A percentile compares a stretch with the other conserved stretches of the same genome.
Evolutionary conservation across 2,888 invertebrate genomes (phyloP).

Genomic region (Napeogenes inachia): DNA sequence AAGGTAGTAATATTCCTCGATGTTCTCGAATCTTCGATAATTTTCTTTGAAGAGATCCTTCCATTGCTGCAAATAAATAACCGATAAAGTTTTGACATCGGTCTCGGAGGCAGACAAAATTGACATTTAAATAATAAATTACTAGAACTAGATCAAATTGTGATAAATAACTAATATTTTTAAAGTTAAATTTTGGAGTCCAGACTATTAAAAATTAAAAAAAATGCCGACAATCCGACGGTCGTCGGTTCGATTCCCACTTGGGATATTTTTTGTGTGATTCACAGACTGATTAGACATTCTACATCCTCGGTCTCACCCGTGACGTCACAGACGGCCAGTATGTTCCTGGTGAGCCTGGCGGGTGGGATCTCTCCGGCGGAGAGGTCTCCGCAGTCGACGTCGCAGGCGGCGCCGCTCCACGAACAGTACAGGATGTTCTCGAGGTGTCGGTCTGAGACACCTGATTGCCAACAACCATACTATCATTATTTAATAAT

Average conservation of each 20-base stretch:
- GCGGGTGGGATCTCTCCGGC: slow-evolving; percentile 45
- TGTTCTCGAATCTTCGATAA: slow-evolving; percentile 34
- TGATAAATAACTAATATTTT: too few species aligned
- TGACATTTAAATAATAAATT: too few species aligned
- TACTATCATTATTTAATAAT: too few species aligned
- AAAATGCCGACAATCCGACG: too few species aligned
- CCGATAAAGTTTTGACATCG: neutral
- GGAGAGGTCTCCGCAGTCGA: slow-evolving; percentile 52
- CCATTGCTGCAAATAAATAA: slow-evolving; percentile 40
- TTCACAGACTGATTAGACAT: too few species aligned
- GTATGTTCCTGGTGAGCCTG: slow-evolving; percentile 44
- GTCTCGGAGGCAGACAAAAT: too few species aligned
- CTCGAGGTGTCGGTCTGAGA: slow-evolving; percentile 58
- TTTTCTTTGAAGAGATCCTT: slow-evolving; percentile 42
- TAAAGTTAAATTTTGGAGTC: too few species aligned
- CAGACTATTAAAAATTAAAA: too few species aligned
- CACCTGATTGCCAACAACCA: too few species aligned
- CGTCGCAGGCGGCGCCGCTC: slow-evolving; percentile 41
- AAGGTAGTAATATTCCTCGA: slow-evolving; percentile 32
- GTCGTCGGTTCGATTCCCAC: neutral
- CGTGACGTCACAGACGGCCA: slow-evolving; percentile 44
- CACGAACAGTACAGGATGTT: slow-evolving; percentile 43
- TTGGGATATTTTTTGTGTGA: neutral
- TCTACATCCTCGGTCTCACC: too few species aligned
- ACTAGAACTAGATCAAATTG: too few species aligned